These are phyloP conservation scores for Bembecia ichneumoniformis DNA, from an alignment of 2,888 invertebrate genomes.

Conservation along the genomic window DNA sequence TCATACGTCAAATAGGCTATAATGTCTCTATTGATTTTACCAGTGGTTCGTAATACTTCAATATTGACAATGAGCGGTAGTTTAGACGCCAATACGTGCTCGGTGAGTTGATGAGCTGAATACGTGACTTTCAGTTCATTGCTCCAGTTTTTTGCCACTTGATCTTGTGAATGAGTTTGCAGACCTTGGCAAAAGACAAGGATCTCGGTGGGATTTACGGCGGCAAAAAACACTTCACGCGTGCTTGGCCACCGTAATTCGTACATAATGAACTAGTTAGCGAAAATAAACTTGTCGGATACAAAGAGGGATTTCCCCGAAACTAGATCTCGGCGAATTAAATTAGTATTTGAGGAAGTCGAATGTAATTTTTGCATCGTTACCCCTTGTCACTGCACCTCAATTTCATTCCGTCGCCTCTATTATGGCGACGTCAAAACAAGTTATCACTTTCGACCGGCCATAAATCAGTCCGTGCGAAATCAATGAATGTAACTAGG, in stretches of 20 bases:
- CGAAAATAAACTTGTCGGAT: background rate
- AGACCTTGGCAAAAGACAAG: slow-evolving; percentile 37
- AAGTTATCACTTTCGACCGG: slow-evolving; percentile 28
- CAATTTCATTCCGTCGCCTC: background rate
- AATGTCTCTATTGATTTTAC: slow-evolving; percentile 62
- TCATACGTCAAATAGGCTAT: slow-evolving; percentile 53
- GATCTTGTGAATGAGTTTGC: slow-evolving; percentile 64
- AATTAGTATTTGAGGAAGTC: background rate
- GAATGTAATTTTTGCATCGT: background rate
- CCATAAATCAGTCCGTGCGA: slow-evolving; percentile 25
- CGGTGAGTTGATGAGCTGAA: slow-evolving; percentile 52
- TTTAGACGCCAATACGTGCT: slow-evolving; percentile 66
- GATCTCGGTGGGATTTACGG: slow-evolving; percentile 37
- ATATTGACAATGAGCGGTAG: slow-evolving; percentile 71
- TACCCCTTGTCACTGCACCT: background rate
- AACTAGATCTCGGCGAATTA: background rate
- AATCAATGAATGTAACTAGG: slow-evolving; percentile 43
- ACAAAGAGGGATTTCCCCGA: background rate
- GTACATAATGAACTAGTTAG: slow-evolving; percentile 18
- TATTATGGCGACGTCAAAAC: slow-evolving; percentile 15
- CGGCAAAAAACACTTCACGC: slow-evolving; percentile 34
- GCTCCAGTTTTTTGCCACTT: slow-evolving; percentile 66
- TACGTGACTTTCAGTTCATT: slow-evolving; percentile 68
- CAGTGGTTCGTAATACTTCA: slow-evolving; percentile 55
- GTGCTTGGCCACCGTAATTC: slow-evolving; percentile 14